phyloP scores from a whole-genome alignment of 2,113 vertebrate genomes.

The Mungos mungo region DNA sequence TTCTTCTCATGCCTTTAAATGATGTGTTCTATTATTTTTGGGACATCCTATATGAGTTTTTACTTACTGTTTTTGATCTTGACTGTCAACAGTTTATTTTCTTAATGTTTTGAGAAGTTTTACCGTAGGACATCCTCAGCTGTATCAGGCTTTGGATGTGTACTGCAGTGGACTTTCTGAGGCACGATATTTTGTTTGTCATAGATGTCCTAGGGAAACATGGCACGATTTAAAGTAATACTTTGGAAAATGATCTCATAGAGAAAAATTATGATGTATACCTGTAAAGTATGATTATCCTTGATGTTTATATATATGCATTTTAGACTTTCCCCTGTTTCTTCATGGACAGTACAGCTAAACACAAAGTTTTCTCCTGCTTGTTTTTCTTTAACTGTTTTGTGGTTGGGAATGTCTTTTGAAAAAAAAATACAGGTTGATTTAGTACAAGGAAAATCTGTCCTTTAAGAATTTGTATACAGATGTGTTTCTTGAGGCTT shows the following conservation, averaged over 20 bases:
- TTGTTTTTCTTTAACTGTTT: background rate
- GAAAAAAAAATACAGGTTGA: background rate
- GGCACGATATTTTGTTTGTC: background rate
- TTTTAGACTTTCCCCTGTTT: background rate
- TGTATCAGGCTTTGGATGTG: background rate
- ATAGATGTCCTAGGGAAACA: background rate
- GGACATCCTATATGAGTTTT: background rate
- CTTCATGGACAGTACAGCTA: background rate
- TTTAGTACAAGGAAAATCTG: background rate
- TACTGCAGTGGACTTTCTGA: background rate
- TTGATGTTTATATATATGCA: background rate
- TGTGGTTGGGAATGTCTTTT: background rate
- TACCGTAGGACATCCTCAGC: background rate
- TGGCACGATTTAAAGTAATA: background rate
- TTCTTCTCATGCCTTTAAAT: background rate
- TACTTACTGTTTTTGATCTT: background rate
- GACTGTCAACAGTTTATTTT: background rate
- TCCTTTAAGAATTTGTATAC: background rate
- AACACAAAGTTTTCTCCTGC: background rate
- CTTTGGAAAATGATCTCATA: background rate
- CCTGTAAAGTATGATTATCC: background rate
- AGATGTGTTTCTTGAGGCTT: background rate
- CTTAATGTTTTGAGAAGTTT: slow-evolving; percentile 8
- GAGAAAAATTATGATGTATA: background rate
- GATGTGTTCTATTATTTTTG: background rate